Percentiles rank a stretch among this genome's conserved stretches.
These are phyloP conservation scores for Kradibia gibbosae DNA, from an alignment of 1,140 invertebrate species.

Conservation along the genomic window DNA sequence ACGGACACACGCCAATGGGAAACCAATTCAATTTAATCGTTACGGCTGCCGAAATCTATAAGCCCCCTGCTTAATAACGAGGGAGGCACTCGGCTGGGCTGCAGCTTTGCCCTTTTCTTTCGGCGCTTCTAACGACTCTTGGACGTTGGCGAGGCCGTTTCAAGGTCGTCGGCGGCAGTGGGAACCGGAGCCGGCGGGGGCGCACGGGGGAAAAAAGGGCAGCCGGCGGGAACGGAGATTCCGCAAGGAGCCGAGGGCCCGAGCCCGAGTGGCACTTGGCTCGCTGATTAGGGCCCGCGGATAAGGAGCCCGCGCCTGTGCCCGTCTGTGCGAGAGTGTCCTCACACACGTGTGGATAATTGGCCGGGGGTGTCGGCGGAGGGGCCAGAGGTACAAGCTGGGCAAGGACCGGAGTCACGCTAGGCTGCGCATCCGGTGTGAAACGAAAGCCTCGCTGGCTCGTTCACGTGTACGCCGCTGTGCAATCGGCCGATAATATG, in stretches of 20 bases:
- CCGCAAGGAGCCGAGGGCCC: too few species aligned
- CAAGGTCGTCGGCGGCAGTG: too few species aligned
- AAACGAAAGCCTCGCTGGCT: conserved; percentile 24
- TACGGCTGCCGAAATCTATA: background rate
- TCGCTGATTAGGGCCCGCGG: too few species aligned
- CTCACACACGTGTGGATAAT: background rate
- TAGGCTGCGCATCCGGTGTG: conserved; percentile 66
- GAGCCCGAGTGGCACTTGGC: too few species aligned
- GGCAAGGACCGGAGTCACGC: conserved; percentile 65
- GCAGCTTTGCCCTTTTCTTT: too few species aligned
- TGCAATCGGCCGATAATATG: conserved; percentile 44
- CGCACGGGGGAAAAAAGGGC: too few species aligned
- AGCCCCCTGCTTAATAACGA: too few species aligned
- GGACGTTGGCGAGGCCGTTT: too few species aligned
- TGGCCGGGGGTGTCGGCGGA: conserved; percentile 16
- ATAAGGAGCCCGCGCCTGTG: background rate
- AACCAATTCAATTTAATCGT: background rate
- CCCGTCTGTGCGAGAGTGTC: background rate
- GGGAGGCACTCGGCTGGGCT: too few species aligned
- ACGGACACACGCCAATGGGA: background rate
- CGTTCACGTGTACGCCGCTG: background rate
- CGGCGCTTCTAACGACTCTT: too few species aligned
- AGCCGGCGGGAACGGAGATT: too few species aligned
- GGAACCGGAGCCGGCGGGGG: too few species aligned
- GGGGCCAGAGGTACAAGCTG: conserved; percentile 43